Percentiles rank a stretch among this genome's conserved stretches.
phyloP scores from a whole-genome alignment of 2,113 vertebrate genomes.

The Chaetorhynchus papuensis region DNA sequence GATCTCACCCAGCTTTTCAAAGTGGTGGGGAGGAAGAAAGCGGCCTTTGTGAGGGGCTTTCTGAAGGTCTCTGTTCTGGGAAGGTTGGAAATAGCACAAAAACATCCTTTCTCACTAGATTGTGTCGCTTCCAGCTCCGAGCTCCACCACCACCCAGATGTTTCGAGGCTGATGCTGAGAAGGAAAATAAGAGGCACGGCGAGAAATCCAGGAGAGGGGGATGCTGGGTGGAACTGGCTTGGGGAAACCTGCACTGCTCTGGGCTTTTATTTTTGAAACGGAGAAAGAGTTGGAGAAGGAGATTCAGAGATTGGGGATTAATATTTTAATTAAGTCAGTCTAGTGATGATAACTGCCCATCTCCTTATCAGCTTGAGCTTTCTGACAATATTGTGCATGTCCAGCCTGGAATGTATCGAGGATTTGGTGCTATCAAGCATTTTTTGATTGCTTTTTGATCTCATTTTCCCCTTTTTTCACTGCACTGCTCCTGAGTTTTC shows the following conservation, averaged over 20 bases:
- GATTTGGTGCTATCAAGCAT: neutral
- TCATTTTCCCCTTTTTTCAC: neutral
- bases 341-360: neutral
- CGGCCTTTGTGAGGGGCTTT: slow-evolving; percentile 25
- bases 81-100: slow-evolving; percentile 43
- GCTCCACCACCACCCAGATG: slow-evolving; percentile 36
- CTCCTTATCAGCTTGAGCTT: neutral
- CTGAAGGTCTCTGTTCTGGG: slow-evolving; percentile 46
- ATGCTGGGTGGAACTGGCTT: neutral
- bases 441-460: neutral
- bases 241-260: neutral
- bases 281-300: neutral
- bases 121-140: slow-evolving; percentile 39
- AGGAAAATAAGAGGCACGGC: neutral
- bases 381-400: neutral
- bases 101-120: slow-evolving; percentile 33
- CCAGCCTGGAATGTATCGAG: fast-evolving
- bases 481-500: neutral
- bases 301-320: neutral
- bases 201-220: neutral
- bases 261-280: fast-evolving
- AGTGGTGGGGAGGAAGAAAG: slow-evolving; percentile 6
- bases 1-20: slow-evolving; percentile 1
- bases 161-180: slow-evolving; percentile 41
- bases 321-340: neutral